Evolutionary conservation across 2,797 vertebrate genomes (phyloP), one percentile per base, ranked within the genome.

Genomic region (Nyctalus aviator): DNA sequence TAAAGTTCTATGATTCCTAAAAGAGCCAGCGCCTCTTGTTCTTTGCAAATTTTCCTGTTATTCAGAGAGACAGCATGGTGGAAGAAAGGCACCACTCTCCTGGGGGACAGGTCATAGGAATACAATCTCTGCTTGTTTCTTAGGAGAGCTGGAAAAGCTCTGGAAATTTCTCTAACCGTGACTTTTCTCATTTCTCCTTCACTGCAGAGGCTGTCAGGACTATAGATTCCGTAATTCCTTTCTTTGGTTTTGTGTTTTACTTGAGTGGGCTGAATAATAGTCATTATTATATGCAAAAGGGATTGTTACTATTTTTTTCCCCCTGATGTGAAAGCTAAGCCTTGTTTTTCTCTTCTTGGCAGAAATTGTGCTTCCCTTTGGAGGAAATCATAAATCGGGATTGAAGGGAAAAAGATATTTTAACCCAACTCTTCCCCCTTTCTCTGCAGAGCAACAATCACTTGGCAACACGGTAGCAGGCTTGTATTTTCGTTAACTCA

Each of bases 381-480:
- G 84, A 97, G 90, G 94, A 95, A 96, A 95, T 32, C 53, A 50
- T 94, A 94, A 84, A 96, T 96, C 85, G 94, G 25, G 93, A 96
- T 85, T 76, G 88, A 91, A 72, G 48, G 53, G 76, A 94, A 97
- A 77, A 96, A 88, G 88, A 50, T 27, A 44, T 37, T 93, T 97
- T 95, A 95, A 95, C 79, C 57, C 50, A 92, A 27, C 7, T 66
- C 77, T 96, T 96, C 15, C 3, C 15, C 20, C 13, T 90, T 59
- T 94, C 69, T 94, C 86, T 96, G 53, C 55, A 75, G 46, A 94
- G 25, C 95, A 94, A 88, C 50, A 79, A 55, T 93, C 35, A 69
- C 86, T 75, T 92, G 82, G 46, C 64, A 91, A 25, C 66, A 85
- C 44, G 30, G 15, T 17, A 91, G 32, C 46, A 57, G 87, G 41